These are phyloP conservation scores for Hylaeus anthracinus DNA, from an alignment of 1,140 invertebrate genomes.

Conservation along the genomic window DNA sequence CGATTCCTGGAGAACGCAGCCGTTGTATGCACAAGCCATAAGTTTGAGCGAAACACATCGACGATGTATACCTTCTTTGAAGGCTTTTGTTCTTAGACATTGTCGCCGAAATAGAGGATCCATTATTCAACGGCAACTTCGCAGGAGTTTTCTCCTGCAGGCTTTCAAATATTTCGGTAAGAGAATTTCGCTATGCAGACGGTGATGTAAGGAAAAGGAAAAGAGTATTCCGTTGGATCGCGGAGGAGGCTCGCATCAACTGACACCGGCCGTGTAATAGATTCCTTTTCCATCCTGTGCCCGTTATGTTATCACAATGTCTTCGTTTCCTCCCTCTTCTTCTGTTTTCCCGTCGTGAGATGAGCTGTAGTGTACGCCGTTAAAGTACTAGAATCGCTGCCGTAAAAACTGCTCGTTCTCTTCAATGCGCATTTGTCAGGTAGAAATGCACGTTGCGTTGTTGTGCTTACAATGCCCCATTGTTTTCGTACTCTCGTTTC, in stretches of 20 bases:
- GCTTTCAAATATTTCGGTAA: slow-evolving; percentile 58
- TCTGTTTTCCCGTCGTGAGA: not conserved
- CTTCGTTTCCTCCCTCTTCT: not conserved
- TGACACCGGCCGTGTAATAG: slow-evolving; percentile 46
- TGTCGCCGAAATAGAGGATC: slow-evolving; percentile 48
- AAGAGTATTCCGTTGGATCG: slow-evolving; percentile 50
- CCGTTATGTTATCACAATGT: slow-evolving; percentile 12
- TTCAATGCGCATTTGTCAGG: slow-evolving; percentile 35
- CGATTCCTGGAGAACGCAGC: not conserved
- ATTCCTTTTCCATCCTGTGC: slow-evolving; percentile 59
- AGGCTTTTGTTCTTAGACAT: slow-evolving; percentile 25
- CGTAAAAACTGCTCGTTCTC: slow-evolving; percentile 30
- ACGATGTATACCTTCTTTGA: slow-evolving; percentile 41
- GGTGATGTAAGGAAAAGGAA: slow-evolving; percentile 16
- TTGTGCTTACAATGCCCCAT: slow-evolving; percentile 13
- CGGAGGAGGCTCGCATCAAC: slow-evolving; percentile 38
- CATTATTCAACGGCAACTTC: slow-evolving; percentile 56
- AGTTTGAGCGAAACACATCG: slow-evolving; percentile 29
- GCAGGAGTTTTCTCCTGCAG: slow-evolving; percentile 28
- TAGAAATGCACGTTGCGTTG: slow-evolving; percentile 1
- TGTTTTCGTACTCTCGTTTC: slow-evolving; percentile 8
- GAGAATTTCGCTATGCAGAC: slow-evolving; percentile 60
- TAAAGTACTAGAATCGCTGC: slow-evolving; percentile 11
- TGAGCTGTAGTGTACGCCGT: slow-evolving; percentile 1
- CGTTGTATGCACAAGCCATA: slow-evolving; percentile 7